Conservation (phyloP, 2,888 invertebrate genomes). For the Nebria salina region DNA sequence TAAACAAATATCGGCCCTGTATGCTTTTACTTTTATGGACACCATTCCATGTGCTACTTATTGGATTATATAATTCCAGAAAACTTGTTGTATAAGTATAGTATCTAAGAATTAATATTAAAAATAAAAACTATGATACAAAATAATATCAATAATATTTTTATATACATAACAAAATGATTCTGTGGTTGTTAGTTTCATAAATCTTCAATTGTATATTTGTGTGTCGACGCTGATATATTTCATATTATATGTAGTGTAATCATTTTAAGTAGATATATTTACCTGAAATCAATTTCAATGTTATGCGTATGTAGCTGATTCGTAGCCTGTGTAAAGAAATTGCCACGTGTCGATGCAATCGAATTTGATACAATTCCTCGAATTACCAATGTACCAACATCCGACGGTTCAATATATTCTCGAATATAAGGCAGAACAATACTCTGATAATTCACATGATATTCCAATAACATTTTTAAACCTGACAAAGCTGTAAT, state of each 20-base stretch:
- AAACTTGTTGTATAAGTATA: conserved; percentile 65
- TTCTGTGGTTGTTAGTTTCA: neutral
- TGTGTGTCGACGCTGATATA: neutral
- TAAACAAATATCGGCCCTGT: conserved; percentile 41
- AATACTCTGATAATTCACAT: conserved; percentile 66
- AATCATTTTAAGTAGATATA: neutral
- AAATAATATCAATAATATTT: too few species aligned
- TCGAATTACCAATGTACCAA: conserved; percentile 70
- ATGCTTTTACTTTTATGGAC: conserved; percentile 64
- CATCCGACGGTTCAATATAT: conserved; percentile 66
- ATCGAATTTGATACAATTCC: conserved; percentile 67
- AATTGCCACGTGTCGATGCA: conserved; percentile 75
- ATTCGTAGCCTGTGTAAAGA: conserved; percentile 69
- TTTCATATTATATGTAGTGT: neutral
- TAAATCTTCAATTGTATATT: neutral
- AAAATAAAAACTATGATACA: too few species aligned
- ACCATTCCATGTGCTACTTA: conserved; percentile 71
- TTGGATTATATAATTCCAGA: conserved; percentile 69
- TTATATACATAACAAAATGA: too few species aligned
- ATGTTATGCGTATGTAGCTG: conserved; percentile 69
- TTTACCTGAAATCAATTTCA: conserved; percentile 70
- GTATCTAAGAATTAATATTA: conserved; percentile 58
- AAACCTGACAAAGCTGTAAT: conserved; percentile 21
- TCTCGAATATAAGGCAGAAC: conserved; percentile 67
- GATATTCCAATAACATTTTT: conserved; percentile 58